A percentile compares a stretch with the other conserved stretches of the same genome.
phyloP scores from a whole-genome alignment of 2,888 invertebrate species.

The Spialia ferax region DNA sequence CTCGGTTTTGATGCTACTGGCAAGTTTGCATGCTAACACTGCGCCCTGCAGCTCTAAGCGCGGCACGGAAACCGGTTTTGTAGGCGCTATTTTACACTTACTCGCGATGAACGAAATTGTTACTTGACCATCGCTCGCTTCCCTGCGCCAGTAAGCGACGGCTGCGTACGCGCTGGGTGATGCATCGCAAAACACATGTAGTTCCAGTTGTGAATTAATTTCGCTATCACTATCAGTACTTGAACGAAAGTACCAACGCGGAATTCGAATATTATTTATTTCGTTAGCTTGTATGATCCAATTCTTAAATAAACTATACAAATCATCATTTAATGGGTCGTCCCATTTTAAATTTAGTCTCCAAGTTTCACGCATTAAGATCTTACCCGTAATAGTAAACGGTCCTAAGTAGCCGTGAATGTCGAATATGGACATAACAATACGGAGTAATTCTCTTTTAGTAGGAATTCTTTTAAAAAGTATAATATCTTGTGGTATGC shows the following conservation, averaged over 20 bases:
- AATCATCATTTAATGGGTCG: slow-evolving; percentile 8
- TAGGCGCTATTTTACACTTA: slow-evolving; percentile 35
- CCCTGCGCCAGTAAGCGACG: slow-evolving; percentile 34
- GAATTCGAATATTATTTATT: slow-evolving; percentile 29
- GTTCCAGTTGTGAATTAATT: slow-evolving; percentile 18
- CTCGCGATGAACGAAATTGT: slow-evolving; percentile 33
- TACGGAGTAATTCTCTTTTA: slow-evolving; percentile 35
- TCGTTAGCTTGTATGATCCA: slow-evolving; percentile 29
- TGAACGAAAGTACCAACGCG: slow-evolving; percentile 31
- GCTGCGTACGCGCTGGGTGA: slow-evolving; percentile 37
- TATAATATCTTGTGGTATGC: slow-evolving; percentile 29
- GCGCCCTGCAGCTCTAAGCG: slow-evolving; percentile 38
- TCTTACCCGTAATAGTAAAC: slow-evolving; percentile 31
- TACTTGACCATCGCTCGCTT: slow-evolving; percentile 8
- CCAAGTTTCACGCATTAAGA: slow-evolving; percentile 38
- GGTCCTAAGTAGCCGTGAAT: slow-evolving; percentile 32
- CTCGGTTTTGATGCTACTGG: slow-evolving; percentile 32
- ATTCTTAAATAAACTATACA: slow-evolving; percentile 7
- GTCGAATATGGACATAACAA: slow-evolving; percentile 40
- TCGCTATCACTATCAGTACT: slow-evolving; percentile 3
- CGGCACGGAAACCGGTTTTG: slow-evolving; percentile 39
- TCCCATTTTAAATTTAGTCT: slow-evolving; percentile 35
- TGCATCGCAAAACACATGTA: slow-evolving; percentile 41
- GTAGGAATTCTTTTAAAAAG: slow-evolving; percentile 28
- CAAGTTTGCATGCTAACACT: slow-evolving; percentile 36